Conservation (phyloP, 2,888 invertebrate genomes). For the Mystacides longicornis region DNA sequence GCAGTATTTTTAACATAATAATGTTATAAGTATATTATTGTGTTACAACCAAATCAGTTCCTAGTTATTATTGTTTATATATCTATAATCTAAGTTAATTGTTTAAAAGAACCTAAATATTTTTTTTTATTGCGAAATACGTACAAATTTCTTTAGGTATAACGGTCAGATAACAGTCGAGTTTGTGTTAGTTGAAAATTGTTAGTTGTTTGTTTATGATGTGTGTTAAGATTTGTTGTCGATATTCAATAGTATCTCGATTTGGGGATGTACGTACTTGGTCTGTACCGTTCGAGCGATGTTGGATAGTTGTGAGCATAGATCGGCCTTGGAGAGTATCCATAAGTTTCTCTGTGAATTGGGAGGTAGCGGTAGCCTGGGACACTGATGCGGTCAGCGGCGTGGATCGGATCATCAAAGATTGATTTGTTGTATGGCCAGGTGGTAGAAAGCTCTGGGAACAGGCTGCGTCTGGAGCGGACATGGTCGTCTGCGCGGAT, state of each 20-base stretch:
- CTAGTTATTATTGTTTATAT: too few species aligned
- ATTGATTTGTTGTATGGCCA: constrained; percentile 80
- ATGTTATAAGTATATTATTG: too few species aligned
- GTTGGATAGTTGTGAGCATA: constrained; percentile 79
- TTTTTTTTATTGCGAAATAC: too few species aligned
- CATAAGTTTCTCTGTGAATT: constrained; percentile 83
- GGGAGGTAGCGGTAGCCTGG: constrained; percentile 88
- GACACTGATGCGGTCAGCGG: constrained; percentile 76
- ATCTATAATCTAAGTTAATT: too few species aligned
- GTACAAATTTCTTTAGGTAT: too few species aligned
- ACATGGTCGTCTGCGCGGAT: constrained; percentile 82
- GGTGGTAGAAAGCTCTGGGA: constrained; percentile 64
- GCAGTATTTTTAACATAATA: too few species aligned
- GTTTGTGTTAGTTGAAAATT: too few species aligned
- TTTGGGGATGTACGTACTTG: constrained; percentile 62
- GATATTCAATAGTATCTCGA: constrained; percentile 20
- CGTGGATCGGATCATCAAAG: constrained; percentile 75
- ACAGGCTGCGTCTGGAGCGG: constrained; percentile 65
- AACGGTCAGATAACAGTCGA: too few species aligned
- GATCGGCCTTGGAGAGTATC: constrained; percentile 81
- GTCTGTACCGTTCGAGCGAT: constrained; percentile 69
- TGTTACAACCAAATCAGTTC: too few species aligned
- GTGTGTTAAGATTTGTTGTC: neutral
- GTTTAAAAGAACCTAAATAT: too few species aligned
- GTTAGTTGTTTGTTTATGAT: too few species aligned